These are phyloP conservation scores for Bombus turneri DNA, from an alignment of 1,140 invertebrate species.

Conservation along the genomic window DNA sequence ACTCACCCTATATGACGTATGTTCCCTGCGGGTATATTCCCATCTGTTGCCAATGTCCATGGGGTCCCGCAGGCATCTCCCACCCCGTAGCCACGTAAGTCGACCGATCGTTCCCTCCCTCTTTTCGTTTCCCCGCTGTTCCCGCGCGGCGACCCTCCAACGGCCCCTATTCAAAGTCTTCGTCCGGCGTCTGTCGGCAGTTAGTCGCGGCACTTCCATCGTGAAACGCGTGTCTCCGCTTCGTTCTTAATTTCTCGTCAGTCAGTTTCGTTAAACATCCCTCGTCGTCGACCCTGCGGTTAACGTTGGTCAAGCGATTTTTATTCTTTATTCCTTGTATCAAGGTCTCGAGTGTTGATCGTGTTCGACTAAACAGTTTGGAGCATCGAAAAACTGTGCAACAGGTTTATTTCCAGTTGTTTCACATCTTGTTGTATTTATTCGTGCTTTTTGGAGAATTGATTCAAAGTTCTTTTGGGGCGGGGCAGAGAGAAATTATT, in stretches of 20 bases:
- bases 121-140: slow-evolving; percentile 8
- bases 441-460: too few relatives aligned
- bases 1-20: slow-evolving; percentile 17
- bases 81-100: slow-evolving; percentile 53
- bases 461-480: too few relatives aligned
- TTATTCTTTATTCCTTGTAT: too few relatives aligned
- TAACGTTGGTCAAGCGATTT: too few relatives aligned
- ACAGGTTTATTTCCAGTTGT: too few relatives aligned
- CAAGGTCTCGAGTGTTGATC: too few relatives aligned
- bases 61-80: slow-evolving; percentile 53
- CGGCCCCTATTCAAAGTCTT: slow-evolving; percentile 62
- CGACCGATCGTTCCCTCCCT: slow-evolving; percentile 54
- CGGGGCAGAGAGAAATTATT: too few relatives aligned
- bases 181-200: slow-evolving; percentile 65
- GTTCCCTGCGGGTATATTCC: slow-evolving; percentile 7
- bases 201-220: slow-evolving; percentile 50
- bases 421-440: too few relatives aligned
- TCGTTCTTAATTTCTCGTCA: neutral
- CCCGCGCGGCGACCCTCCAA: slow-evolving; percentile 49
- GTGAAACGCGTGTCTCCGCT: neutral
- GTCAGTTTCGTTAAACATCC: too few relatives aligned
- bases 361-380: too few relatives aligned
- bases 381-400: too few relatives aligned
- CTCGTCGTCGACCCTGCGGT: too few relatives aligned
- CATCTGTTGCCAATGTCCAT: slow-evolving; percentile 58